Evolutionary conservation across 2,113 vertebrate species (phyloP).

Genomic region (Madoqua kirkii): DNA sequence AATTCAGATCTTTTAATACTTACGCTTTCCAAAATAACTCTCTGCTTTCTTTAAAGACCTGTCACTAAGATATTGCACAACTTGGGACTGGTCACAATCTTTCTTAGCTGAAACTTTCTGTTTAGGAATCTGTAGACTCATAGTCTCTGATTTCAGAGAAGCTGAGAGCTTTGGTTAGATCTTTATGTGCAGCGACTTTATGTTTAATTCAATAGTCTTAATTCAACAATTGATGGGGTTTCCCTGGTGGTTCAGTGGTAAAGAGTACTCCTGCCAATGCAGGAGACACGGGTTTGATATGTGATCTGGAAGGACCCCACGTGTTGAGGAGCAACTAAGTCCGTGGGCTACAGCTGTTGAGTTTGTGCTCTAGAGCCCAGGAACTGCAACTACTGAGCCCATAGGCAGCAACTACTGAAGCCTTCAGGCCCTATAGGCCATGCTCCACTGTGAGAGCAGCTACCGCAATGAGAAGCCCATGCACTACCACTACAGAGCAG

Average conservation of each 20-base stretch:
- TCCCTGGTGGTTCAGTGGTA: neutral
- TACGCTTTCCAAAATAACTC: neutral
- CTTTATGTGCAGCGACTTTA: neutral
- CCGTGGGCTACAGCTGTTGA: neutral
- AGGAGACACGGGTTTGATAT: neutral
- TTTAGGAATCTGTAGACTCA: neutral
- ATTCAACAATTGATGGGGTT: neutral
- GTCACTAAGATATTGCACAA: neutral
- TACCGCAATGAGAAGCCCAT: neutral
- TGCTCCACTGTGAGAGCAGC: neutral
- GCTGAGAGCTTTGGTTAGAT: neutral
- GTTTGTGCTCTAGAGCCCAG: neutral
- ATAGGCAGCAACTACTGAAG: neutral
- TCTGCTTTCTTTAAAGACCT: neutral
- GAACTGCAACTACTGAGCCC: neutral
- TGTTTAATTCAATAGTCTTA: neutral
- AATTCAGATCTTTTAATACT: neutral
- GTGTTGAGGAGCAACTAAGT: neutral
- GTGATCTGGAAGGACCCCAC: neutral
- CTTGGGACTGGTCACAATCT: neutral
- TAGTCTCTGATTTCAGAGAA: neutral
- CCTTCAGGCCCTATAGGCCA: neutral
- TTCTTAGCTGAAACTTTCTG: neutral
- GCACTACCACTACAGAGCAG: neutral
- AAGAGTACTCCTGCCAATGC: neutral